Base-by-base conservation (phyloP, 2,888 invertebrate species). In the Caenorhabditis sp. region DNA sequence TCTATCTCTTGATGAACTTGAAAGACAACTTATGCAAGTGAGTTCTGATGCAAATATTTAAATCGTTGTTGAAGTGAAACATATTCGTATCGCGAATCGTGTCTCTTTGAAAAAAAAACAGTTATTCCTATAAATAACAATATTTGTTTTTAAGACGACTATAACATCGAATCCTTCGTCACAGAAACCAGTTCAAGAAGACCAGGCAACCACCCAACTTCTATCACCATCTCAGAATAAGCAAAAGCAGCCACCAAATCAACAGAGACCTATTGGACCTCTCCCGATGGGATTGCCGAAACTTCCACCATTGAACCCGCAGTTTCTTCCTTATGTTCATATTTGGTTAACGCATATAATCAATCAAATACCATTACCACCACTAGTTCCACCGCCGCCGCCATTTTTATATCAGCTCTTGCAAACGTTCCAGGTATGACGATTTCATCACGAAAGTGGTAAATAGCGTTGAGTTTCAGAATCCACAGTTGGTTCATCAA, bases 341-440 rank as follows among this genome's bases (percentile, higher is more conserved):
- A 57, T 74, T 4, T 83, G 81, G 80, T 38, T 80, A 23, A 64
- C 76, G 26, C 62, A 66, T 5, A 69, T 82, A 4, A 53, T 64
- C 1, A 62, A 74, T 27, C 60, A 68, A 27, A 56, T 56, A 5
- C 67, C 68, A 23, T 66, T 78, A 0, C 82, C 82, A 20, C 75
- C 67, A 26, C 70, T 67, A 7, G 69, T 70, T 25, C 82, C 82
- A 57, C 82, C 82, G 14, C 60, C 68, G 7, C 82, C 77, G 1
- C 77, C 74, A 5, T 75, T 77, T 49, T 54, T 83, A 12, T 63
- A 71, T 17, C 71, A 78, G 17, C 17, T 77, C 10, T 20, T 78
- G 27, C 57, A 72, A 26, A 65, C 63, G 10, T 70, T 70, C 49
- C 59, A 70, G 38, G 80, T 80, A 62, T 23, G 68, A n/a, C n/a